phyloP scores from a whole-genome alignment of 1,140 invertebrate species.

The Drosophila navojoa region DNA sequence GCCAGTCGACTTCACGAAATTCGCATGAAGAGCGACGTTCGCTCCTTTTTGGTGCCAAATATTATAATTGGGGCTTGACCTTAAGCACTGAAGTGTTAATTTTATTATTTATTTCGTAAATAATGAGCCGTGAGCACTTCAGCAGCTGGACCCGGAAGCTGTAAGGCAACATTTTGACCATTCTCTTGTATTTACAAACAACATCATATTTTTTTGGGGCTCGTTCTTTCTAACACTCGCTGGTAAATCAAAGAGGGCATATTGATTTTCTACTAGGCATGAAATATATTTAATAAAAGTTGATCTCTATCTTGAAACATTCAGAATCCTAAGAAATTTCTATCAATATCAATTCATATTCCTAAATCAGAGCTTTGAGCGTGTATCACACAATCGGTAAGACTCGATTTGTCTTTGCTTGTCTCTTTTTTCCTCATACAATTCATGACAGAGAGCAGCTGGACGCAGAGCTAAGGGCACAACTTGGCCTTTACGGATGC shows the following conservation, averaged over 20 bases:
- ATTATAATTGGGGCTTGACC: conserved; percentile 48
- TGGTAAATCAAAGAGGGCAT: too few relatives aligned
- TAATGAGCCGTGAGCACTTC: conserved; percentile 34
- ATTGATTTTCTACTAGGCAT: too few relatives aligned
- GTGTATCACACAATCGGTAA: too few relatives aligned
- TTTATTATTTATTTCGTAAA: conserved; percentile 2
- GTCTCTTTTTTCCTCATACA: conserved; percentile 35
- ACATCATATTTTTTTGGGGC: conserved; percentile 18
- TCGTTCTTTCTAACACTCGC: not conserved
- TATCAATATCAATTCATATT: too few relatives aligned
- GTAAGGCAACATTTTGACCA: conserved; percentile 41
- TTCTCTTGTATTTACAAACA: conserved; percentile 41
- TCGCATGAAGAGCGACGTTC: conserved; percentile 52
- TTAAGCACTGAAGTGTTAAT: conserved; percentile 18
- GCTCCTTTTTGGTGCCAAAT: conserved; percentile 58
- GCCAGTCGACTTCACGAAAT: conserved; percentile 39
- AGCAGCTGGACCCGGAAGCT: conserved; percentile 47
- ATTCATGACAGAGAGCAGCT: conserved; percentile 63
- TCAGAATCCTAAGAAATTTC: too few relatives aligned
- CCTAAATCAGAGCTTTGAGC: too few relatives aligned
- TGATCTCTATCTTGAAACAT: too few relatives aligned
- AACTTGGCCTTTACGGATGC: conserved; percentile 11
- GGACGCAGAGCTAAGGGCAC: conserved; percentile 5
- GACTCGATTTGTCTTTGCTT: too few relatives aligned
- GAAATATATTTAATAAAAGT: too few relatives aligned